phyloP scores from a whole-genome alignment of 53 echinoderm and acorn worm genomes.

The Paracentrotus lividus region DNA sequence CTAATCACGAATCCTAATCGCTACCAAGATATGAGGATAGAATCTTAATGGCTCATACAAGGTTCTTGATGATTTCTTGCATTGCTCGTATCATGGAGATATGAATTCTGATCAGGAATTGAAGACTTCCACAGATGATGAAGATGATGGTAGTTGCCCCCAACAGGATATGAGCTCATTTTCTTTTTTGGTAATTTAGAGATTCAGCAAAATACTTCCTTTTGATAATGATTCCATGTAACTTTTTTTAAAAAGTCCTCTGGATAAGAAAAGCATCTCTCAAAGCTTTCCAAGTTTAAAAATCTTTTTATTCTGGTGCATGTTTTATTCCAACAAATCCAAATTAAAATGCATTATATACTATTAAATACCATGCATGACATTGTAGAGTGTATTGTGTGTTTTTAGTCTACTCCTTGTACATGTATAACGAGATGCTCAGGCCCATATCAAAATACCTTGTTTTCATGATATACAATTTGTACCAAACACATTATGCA shows the following conservation, averaged over 20 bases:
- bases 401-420: no score
- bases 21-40: background rate
- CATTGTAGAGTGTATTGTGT: no score
- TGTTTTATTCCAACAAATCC: no score
- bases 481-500: no score
- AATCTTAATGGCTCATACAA: background rate
- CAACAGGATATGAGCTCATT: background rate
- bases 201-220: background rate
- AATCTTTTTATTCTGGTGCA: no score
- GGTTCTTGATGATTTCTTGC: slow-evolving; percentile 9
- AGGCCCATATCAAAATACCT: no score
- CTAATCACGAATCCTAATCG: background rate
- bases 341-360: no score
- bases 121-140: background rate
- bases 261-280: background rate
- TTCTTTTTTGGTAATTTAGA: background rate
- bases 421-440: no score
- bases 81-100: background rate
- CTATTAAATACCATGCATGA: no score
- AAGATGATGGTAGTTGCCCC: background rate
- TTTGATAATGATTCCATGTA: background rate
- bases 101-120: slow-evolving; percentile 8
- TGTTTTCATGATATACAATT: no score
- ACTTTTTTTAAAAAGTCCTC: background rate
- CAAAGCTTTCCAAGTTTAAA: no score